These are phyloP conservation scores for Uropsilus gracilis DNA, from an alignment of 2,113 vertebrate genomes.

Conservation along the genomic window DNA sequence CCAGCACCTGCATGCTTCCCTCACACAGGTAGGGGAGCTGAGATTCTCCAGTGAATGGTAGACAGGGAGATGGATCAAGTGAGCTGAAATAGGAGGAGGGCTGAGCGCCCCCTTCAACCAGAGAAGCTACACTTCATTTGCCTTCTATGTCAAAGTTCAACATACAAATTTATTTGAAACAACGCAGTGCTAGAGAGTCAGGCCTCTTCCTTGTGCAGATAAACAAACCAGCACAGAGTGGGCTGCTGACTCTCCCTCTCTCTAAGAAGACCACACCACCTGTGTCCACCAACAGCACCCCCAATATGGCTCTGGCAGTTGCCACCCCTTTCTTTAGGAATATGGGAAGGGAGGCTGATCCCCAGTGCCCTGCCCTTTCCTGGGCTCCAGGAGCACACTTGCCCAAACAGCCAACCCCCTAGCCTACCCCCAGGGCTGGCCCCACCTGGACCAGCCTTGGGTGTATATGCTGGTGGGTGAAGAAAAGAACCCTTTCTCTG, in stretches of 20 bases:
- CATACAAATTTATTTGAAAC: no score
- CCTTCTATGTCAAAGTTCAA: no score
- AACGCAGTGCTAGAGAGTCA: no score
- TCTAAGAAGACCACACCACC: background rate
- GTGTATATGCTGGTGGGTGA: fast-evolving
- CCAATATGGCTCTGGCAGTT: no score
- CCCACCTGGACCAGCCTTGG: background rate
- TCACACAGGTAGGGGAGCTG: background rate
- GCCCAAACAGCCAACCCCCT: background rate
- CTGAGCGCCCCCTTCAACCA: no score
- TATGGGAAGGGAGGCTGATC: background rate
- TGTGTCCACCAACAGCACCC: fast-evolving
- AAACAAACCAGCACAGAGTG: no score
- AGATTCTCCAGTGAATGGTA: fast-evolving
- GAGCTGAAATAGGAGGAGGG: no score
- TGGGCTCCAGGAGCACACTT: background rate
- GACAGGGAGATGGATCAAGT: background rate
- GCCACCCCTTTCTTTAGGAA: background rate
- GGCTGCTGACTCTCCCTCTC: background rate
- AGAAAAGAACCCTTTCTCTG: background rate
- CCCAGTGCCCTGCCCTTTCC: background rate
- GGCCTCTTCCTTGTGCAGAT: no score
- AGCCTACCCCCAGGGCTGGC: background rate
- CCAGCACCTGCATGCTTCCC: background rate
- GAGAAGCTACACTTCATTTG: no score